These are phyloP conservation scores for Sesamia inferens DNA, from an alignment of 2,888 invertebrate genomes.

Conservation along the genomic window DNA sequence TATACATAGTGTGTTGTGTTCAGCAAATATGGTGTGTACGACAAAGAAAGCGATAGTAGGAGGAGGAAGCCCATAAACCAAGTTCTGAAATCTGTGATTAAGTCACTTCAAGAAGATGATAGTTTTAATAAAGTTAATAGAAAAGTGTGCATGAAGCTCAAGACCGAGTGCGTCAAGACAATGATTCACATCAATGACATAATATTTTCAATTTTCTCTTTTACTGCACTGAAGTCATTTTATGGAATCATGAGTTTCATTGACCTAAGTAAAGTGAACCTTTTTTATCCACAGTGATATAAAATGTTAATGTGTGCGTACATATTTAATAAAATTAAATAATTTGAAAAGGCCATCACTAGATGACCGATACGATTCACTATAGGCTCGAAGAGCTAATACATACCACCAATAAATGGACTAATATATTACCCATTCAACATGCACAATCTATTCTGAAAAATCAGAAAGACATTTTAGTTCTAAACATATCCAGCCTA, in stretches of 20 bases:
- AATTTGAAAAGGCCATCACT: conserved; percentile 14
- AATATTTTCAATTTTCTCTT: conserved; percentile 38
- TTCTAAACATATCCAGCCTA: conserved; percentile 68
- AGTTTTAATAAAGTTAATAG: conserved; percentile 42
- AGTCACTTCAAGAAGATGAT: conserved; percentile 27
- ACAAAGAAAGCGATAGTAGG: conserved; percentile 52
- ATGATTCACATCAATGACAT: conserved; percentile 38
- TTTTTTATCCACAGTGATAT: conserved; percentile 16
- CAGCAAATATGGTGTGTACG: conserved; percentile 23
- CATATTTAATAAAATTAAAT: conserved; percentile 14
- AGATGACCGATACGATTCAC: conserved; percentile 32
- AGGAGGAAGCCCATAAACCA: conserved; percentile 43
- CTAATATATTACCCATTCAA: conserved; percentile 78
- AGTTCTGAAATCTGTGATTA: conserved; percentile 17
- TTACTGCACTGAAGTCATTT: conserved; percentile 75
- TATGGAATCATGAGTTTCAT: conserved; percentile 37
- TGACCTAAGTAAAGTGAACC: conserved; percentile 17
- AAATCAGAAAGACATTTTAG: conserved; percentile 73
- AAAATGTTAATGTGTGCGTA: conserved; percentile 18
- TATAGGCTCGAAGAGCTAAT: conserved; percentile 47
- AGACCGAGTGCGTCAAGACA: conserved; percentile 42
- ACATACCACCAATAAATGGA: conserved; percentile 73
- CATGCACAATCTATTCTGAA: conserved; percentile 85
- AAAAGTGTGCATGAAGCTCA: conserved; percentile 56
- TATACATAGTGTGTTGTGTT: conserved; percentile 38